A percentile compares a stretch with the other conserved stretches of the same genome.
Evolutionary conservation across 2,888 invertebrate species (phyloP).

Genomic region (Furcula furcula): DNA sequence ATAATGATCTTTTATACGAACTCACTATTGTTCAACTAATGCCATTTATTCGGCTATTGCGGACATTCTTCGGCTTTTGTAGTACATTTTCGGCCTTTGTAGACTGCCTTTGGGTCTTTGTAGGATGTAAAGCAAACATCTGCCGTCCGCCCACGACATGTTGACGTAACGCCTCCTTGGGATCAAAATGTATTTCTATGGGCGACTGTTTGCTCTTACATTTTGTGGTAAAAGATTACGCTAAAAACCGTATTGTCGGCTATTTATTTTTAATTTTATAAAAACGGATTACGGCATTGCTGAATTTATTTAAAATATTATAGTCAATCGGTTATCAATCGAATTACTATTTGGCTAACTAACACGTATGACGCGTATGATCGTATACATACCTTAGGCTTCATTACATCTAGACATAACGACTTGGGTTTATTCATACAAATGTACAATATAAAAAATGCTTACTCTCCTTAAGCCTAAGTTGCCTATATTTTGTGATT

Average conservation of each 20-base stretch:
- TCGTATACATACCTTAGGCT: too few species aligned
- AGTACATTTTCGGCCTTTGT: constrained; percentile 29
- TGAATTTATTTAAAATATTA: too few species aligned
- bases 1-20: constrained; percentile 58
- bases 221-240: constrained; percentile 13
- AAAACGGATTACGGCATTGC: constrained; percentile 1
- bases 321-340: too few species aligned
- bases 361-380: too few species aligned
- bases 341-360: too few species aligned
- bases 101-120: constrained; percentile 27
- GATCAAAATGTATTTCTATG: constrained; percentile 19
- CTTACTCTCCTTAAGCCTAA: too few species aligned
- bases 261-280: not conserved
- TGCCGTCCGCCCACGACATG: constrained; percentile 38
- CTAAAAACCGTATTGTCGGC: not conserved
- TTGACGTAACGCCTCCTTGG: constrained; percentile 35
- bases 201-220: constrained; percentile 16
- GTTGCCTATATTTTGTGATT: too few species aligned
- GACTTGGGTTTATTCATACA: too few species aligned
- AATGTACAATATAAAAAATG: too few species aligned
- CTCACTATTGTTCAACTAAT: constrained; percentile 22
- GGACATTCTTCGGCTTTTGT: constrained; percentile 44
- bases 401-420: too few species aligned
- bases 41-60: constrained; percentile 52
- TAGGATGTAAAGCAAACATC: constrained; percentile 58